A percentile compares a stretch with the other conserved stretches of the same genome.
These are phyloP conservation scores for Cephalopterus ornatus DNA, from an alignment of 2,113 vertebrate genomes.

Conservation along the genomic window DNA sequence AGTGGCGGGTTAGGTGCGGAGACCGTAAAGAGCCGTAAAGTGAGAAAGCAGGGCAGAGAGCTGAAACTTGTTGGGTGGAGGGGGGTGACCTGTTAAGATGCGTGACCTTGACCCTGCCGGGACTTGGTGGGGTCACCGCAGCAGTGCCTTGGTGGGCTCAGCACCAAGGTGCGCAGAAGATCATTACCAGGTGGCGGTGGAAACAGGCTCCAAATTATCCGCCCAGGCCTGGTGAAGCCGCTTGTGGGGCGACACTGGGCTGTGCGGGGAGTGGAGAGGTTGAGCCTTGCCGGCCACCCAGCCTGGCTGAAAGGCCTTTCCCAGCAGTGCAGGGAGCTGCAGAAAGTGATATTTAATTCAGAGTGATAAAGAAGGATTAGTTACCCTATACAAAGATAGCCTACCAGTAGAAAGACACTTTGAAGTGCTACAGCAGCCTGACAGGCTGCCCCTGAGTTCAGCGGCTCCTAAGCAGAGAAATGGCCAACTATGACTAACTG, in stretches of 20 bases:
- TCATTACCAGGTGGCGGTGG: fast-evolving
- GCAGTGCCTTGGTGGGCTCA: not conserved
- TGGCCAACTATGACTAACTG: not conserved
- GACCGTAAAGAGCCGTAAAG: not conserved
- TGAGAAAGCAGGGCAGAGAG: not conserved
- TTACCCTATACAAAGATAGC: too few species aligned
- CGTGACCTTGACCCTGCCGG: fast-evolving
- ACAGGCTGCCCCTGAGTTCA: not conserved
- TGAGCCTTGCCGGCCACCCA: not conserved
- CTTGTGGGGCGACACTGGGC: fast-evolving
- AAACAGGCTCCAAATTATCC: fast-evolving
- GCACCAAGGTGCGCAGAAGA: fast-evolving
- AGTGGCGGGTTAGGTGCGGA: not conserved
- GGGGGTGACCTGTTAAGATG: not conserved
- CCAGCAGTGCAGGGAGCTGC: not conserved
- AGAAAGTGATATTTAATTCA: not conserved
- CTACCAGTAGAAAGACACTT: fast-evolving
- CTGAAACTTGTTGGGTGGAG: not conserved
- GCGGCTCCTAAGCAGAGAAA: not conserved
- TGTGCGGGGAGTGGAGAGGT: fast-evolving
- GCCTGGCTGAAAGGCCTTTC: not conserved
- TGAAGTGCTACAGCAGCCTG: not conserved
- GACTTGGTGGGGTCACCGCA: not conserved
- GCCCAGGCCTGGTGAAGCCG: not conserved
- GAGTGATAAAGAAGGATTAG: not conserved